Conservation (phyloP, 2,888 invertebrate species). For the Caenorhabditis sp. region DNA sequence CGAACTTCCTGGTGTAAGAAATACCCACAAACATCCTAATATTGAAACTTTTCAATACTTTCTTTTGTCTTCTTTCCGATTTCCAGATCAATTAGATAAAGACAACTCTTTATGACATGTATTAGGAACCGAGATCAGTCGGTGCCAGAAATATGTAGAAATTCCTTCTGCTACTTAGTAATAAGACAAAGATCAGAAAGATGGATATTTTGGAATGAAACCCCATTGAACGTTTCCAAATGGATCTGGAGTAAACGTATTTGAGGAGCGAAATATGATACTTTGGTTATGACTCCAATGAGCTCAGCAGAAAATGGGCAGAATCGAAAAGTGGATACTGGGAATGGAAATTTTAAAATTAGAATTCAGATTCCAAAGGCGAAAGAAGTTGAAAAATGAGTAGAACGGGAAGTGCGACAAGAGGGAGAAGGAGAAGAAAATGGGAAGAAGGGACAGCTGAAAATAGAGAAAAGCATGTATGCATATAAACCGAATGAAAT, state of each 20-base stretch:
- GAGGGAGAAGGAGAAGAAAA: slow-evolving; percentile 6
- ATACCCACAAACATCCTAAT: too few relatives aligned
- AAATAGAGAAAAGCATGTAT: slow-evolving; percentile 25
- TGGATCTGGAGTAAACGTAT: slow-evolving; percentile 13
- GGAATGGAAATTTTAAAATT: background rate
- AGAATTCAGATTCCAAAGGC: slow-evolving; percentile 9
- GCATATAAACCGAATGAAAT: slow-evolving; percentile 32
- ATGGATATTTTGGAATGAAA: background rate
- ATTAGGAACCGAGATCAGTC: too few relatives aligned
- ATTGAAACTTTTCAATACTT: too few relatives aligned
- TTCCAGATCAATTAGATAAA: too few relatives aligned
- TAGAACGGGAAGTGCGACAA: slow-evolving; percentile 9
- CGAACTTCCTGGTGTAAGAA: too few relatives aligned
- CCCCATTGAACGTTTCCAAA: slow-evolving; percentile 16
- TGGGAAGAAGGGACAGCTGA: slow-evolving; percentile 16
- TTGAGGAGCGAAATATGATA: slow-evolving; percentile 20
- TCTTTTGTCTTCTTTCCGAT: too few relatives aligned
- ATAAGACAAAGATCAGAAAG: too few relatives aligned
- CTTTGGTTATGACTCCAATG: slow-evolving; percentile 17
- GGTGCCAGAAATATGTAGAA: too few relatives aligned
- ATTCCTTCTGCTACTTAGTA: too few relatives aligned
- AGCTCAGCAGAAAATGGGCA: background rate
- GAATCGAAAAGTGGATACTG: background rate
- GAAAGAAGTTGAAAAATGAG: background rate
- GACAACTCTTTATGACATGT: too few relatives aligned